Evolutionary conservation across 2,888 invertebrate species (phyloP), one percentile per base, ranked within the genome.

Genomic region (Caenorhabditis angaria): DNA sequence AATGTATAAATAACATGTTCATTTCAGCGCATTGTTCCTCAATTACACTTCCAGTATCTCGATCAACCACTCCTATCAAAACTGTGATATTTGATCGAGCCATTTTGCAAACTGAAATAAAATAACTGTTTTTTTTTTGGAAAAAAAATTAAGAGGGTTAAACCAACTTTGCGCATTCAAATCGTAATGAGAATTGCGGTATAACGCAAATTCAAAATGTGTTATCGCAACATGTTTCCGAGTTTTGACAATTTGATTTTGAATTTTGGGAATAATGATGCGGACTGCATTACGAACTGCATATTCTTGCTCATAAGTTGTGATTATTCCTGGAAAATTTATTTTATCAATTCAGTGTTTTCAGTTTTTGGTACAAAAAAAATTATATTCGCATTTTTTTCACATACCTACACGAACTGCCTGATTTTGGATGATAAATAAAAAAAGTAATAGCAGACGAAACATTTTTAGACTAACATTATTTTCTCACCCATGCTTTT

Each of bases 51-150:
- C 80, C 80, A 20, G 61, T 56, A 57, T 78, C 73, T 1, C 76
- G 35, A 51, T 76, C 69, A 20, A 74, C 71, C 1, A 80, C 80
- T 6, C 83, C 83, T 56, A 83, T 80, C 2, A 83, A 62, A 2
- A 78, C 65, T 3, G 70, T 60, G 1, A 82, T 69, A n/a, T 74
- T 78, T 1, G 71, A 64, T 10, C 59, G 55, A 1, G 73, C 64
- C 1, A 79, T 50, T 10, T 63, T 63, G 47, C 76, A 76, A 25
- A 82, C 82, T 82, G 27, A 61, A 78, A 68, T 22, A 51, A 22
- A 24, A n/a, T 0, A n/a, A 14, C 18, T 48, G 18, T 48, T n/a
- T 48, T 24, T 51, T 22, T 8, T 3, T 6, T 24, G 12, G 14
- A 10, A 10, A 20, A 25, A 61, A n/a, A n/a, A n/a, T n/a, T n/a